These are phyloP conservation scores for Laticauda colubrina DNA, from an alignment of 2,113 vertebrate genomes.

Conservation along the genomic window DNA sequence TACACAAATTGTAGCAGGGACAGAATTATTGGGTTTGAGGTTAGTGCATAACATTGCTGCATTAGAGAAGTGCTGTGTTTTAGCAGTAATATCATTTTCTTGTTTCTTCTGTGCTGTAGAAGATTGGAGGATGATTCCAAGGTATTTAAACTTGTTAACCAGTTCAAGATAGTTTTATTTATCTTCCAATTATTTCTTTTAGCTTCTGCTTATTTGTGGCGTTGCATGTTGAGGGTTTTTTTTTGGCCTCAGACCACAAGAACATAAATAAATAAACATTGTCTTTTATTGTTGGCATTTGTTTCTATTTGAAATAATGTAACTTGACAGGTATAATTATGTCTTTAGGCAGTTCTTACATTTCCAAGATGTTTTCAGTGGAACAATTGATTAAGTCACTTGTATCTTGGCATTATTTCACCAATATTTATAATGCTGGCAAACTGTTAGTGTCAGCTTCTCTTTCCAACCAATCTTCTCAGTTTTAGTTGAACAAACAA, in stretches of 20 bases:
- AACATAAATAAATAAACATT: not conserved
- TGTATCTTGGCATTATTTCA: not conserved
- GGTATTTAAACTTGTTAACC: not conserved
- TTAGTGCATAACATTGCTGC: not conserved
- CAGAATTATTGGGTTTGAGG: not conserved
- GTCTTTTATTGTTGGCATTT: not conserved
- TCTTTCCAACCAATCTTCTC: not conserved
- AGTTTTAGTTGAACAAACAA: constrained; percentile 1
- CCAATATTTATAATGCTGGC: not conserved
- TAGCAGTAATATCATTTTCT: not conserved
- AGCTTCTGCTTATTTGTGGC: not conserved
- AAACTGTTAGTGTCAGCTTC: not conserved
- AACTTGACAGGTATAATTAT: not conserved
- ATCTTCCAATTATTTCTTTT: not conserved
- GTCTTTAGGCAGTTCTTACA: not conserved
- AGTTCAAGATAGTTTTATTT: not conserved
- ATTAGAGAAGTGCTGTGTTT: not conserved
- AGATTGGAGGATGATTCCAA: not conserved
- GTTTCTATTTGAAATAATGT: not conserved
- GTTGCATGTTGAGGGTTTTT: not conserved
- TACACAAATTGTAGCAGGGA: not conserved
- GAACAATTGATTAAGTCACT: not conserved
- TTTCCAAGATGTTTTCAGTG: not conserved
- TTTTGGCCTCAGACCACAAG: not conserved
- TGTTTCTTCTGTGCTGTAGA: not conserved